Evolutionary conservation across 1,140 invertebrate species (phyloP).

Genomic region (Hylaeus anthracinus): DNA sequence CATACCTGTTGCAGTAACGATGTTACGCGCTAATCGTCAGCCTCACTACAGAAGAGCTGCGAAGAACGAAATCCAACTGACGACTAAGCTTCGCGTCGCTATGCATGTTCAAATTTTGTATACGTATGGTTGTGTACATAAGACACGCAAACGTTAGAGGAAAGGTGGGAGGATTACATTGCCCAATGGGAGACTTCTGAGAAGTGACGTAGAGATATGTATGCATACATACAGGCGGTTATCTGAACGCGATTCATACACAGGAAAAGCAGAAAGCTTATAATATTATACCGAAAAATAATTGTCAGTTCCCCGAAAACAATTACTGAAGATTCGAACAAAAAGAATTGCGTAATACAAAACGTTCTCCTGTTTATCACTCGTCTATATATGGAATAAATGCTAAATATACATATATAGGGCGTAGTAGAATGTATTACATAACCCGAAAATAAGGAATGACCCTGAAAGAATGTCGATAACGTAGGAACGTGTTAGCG

Average conservation of each 20-base stretch:
- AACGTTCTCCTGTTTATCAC: too few species aligned
- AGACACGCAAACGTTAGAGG: background rate
- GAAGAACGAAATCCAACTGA: background rate
- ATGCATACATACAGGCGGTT: too few species aligned
- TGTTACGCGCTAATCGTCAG: background rate
- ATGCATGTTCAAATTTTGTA: constrained; percentile 9
- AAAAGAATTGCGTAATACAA: too few species aligned
- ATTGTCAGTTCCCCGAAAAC: too few species aligned
- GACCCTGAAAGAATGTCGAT: too few species aligned
- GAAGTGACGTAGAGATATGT: background rate
- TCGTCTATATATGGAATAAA: background rate
- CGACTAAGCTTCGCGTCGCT: background rate
- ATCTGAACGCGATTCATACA: too few species aligned
- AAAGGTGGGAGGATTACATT: constrained; percentile 6
- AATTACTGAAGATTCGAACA: too few species aligned
- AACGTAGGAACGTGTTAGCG: too few species aligned
- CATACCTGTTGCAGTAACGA: constrained; percentile 29
- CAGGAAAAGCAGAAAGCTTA: too few species aligned
- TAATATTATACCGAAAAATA: too few species aligned
- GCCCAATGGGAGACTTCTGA: background rate
- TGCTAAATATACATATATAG: background rate
- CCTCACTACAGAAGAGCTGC: background rate
- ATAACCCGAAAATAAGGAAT: too few species aligned
- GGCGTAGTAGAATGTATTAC: too few species aligned
- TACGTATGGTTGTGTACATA: background rate